These are phyloP conservation scores for Platygyra sinensis DNA, from an alignment of 64 coral and sea anemone species.

Conservation along the genomic window DNA sequence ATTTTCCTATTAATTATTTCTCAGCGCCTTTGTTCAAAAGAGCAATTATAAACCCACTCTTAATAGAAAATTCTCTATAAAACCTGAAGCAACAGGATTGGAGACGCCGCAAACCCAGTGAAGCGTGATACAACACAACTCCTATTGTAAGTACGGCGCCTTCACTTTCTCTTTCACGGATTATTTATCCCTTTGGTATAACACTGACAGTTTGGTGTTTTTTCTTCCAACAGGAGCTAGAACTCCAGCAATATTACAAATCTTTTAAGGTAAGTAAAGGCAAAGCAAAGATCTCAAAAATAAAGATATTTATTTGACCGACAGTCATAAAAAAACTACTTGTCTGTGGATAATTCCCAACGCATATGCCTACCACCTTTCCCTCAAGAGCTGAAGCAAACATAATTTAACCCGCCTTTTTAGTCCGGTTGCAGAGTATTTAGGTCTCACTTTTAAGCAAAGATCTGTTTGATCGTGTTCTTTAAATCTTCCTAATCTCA, in stretches of 20 bases:
- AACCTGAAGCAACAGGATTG: not conserved
- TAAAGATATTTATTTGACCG: no score
- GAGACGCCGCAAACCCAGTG: not conserved
- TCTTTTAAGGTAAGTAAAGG: not conserved
- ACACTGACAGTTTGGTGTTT: not conserved
- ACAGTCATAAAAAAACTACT: no score
- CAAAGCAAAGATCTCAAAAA: not conserved
- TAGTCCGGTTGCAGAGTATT: no score
- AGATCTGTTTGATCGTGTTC: no score
- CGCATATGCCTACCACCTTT: no score
- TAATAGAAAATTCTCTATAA: slow-evolving; percentile 10
- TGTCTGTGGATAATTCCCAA: no score
- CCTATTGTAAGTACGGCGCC: not conserved
- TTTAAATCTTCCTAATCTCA: no score
- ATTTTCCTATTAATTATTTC: slow-evolving; percentile 35
- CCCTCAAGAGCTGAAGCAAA: no score
- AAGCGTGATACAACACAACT: not conserved
- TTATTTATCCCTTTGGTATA: not conserved
- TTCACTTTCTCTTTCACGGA: not conserved
- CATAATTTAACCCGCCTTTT: no score
- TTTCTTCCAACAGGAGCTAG: not conserved
- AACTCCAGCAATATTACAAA: not conserved
- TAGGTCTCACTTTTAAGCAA: no score
- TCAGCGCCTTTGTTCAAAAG: slow-evolving; percentile 23
- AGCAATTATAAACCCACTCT: slow-evolving; percentile 28